These are phyloP conservation scores for Pachyuromys duprasi DNA, from an alignment of 2,797 vertebrate genomes.

Conservation along the genomic window DNA sequence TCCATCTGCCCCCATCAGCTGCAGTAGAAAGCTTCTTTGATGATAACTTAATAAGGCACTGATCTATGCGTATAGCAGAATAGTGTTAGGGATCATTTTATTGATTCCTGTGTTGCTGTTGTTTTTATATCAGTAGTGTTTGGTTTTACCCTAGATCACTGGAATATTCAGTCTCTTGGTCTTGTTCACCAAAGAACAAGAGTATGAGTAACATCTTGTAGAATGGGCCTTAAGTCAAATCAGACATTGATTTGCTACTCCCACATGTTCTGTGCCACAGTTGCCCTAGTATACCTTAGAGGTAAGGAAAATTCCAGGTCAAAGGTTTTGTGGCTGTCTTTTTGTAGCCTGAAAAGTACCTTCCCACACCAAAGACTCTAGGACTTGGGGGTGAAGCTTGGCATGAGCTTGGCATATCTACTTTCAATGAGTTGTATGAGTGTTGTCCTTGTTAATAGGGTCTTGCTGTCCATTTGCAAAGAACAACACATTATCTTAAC, in stretches of 20 bases:
- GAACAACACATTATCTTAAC: background rate
- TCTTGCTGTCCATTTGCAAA: background rate
- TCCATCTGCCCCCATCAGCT: background rate
- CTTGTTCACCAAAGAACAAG: background rate
- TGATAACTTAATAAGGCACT: background rate
- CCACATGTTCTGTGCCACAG: background rate
- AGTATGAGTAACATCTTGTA: background rate
- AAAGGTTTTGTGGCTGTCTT: background rate
- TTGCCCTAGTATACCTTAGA: background rate
- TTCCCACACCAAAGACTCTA: background rate
- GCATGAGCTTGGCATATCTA: background rate
- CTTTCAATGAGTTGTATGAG: background rate
- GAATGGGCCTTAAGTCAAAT: background rate
- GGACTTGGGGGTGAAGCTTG: background rate
- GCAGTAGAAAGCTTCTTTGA: background rate
- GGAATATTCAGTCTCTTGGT: background rate
- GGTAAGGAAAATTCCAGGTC: background rate
- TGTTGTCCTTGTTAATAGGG: background rate
- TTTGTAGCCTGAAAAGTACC: background rate
- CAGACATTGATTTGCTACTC: background rate
- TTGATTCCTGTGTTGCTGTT: background rate
- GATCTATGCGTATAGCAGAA: background rate
- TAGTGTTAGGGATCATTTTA: background rate
- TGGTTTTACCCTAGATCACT: background rate
- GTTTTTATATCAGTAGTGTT: background rate